These are phyloP conservation scores for Rugalucina vietnamica DNA, from an alignment of 2,888 invertebrate genomes.

Conservation along the genomic window DNA sequence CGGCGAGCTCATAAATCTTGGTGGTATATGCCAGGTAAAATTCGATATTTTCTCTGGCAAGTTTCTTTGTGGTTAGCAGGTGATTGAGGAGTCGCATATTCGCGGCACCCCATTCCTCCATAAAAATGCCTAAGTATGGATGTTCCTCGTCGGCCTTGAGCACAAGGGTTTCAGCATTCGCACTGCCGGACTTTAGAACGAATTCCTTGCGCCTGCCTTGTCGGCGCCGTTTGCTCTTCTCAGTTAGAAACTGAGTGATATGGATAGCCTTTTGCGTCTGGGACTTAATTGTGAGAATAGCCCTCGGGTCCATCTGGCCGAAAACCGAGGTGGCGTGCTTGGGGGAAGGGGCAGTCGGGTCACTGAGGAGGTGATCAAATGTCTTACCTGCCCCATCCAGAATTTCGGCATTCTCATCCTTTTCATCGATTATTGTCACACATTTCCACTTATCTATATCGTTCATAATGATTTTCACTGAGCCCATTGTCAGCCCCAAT, in stretches of 20 bases:
- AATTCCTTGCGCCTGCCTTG: conserved; percentile 31
- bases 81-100: conserved; percentile 30
- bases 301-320: conserved; percentile 36
- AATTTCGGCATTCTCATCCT: background rate
- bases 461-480: no score
- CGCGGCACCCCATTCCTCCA: conserved; percentile 36
- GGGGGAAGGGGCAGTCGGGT: no score
- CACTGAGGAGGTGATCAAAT: no score
- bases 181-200: background rate
- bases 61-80: background rate
- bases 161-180: conserved; percentile 19
- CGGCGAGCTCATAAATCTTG: conserved; percentile 27
- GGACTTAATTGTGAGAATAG: conserved; percentile 29
- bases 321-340: no score
- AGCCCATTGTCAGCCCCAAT: no score
- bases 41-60: conserved; percentile 23
- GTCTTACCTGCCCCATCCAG: no score
- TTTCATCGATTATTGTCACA: no score
- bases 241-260: conserved; percentile 32
- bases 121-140: conserved; percentile 23
- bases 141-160: conserved; percentile 28
- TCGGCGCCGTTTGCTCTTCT: conserved; percentile 27
- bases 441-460: no score
- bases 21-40: conserved; percentile 40
- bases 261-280: conserved; percentile 26